Percentiles rank a stretch among this genome's conserved stretches.
These are phyloP conservation scores for Lacanobia wlatinum DNA, from an alignment of 2,888 invertebrate genomes.

Conservation along the genomic window DNA sequence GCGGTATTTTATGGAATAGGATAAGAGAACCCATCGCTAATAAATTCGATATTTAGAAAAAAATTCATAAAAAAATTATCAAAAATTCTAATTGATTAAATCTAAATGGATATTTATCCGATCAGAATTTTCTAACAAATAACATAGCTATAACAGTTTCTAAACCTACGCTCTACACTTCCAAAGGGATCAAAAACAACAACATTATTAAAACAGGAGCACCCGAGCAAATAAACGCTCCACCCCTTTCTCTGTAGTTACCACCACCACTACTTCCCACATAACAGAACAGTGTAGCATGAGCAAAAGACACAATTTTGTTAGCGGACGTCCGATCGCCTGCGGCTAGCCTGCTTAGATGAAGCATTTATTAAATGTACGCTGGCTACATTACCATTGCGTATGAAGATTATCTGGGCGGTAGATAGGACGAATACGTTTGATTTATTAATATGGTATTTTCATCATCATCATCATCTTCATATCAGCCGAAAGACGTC, in stretches of 20 bases:
- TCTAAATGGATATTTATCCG: not conserved
- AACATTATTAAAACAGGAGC: constrained; percentile 46
- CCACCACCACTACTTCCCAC: constrained; percentile 2
- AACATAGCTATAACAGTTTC: not conserved
- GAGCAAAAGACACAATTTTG: constrained; percentile 76
- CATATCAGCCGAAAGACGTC: too few species aligned
- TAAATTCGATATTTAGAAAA: too few species aligned
- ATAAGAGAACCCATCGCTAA: too few species aligned
- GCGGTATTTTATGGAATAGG: too few species aligned
- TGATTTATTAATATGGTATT: not conserved
- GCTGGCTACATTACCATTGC: constrained; percentile 67
- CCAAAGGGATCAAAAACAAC: constrained; percentile 17
- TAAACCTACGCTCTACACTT: not conserved
- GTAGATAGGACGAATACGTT: constrained; percentile 40
- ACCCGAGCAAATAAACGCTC: constrained; percentile 26
- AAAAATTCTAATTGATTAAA: too few species aligned
- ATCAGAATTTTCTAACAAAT: not conserved
- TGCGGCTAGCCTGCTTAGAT: constrained; percentile 69
- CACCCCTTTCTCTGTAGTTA: constrained; percentile 6
- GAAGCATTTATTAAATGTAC: constrained; percentile 70
- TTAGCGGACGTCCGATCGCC: constrained; percentile 72
- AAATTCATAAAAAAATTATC: too few species aligned
- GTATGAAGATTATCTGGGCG: constrained; percentile 60
- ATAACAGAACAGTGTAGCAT: constrained; percentile 40
- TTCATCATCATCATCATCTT: too few species aligned